A percentile compares a stretch with the other conserved stretches of the same genome.
Conservation (phyloP, 1,140 invertebrate genomes). For the Sminthurinus signatus region DNA sequence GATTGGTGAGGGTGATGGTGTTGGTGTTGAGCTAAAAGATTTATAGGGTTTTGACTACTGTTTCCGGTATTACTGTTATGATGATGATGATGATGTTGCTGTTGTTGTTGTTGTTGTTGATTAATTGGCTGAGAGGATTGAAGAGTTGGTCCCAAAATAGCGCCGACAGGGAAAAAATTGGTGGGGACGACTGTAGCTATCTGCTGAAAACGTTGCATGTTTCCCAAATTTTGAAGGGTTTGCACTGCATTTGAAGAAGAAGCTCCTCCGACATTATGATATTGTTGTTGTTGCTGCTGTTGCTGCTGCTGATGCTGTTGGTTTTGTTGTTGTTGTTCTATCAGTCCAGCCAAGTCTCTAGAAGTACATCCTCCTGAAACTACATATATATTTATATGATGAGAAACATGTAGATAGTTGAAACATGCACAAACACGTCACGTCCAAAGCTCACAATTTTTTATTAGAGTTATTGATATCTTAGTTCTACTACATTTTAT, state of each 20-base stretch:
- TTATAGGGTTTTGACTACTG: slow-evolving; percentile 19
- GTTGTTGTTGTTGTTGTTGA: no score
- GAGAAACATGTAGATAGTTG: no score
- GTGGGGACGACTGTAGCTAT: slow-evolving; percentile 38
- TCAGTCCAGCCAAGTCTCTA: slow-evolving; percentile 30
- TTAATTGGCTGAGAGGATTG: slow-evolving; percentile 11
- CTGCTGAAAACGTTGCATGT: slow-evolving; percentile 31
- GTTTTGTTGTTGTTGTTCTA: slow-evolving; percentile 19
- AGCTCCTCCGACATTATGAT: slow-evolving; percentile 12
- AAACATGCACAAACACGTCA: no score
- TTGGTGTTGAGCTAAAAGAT: slow-evolving; percentile 13
- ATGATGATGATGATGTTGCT: slow-evolving; percentile 6
- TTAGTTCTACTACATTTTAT: no score
- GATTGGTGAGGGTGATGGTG: slow-evolving; percentile 7
- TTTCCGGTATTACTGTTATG: slow-evolving; percentile 17
- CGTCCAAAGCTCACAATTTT: no score
- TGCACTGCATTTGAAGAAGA: slow-evolving; percentile 11
- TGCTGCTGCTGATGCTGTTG: slow-evolving; percentile 10
- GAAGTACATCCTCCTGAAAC: slow-evolving; percentile 39
- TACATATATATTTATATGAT: no score
- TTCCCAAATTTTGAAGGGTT: slow-evolving; percentile 27
- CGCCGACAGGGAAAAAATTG: slow-evolving; percentile 38
- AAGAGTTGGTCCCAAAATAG: slow-evolving; percentile 37
- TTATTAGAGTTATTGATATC: no score
- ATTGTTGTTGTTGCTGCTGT: slow-evolving; percentile 8